A percentile compares a stretch with the other conserved stretches of the same genome.
Evolutionary conservation across 2,797 vertebrate genomes (phyloP).

Genomic region (Caiman crocodilus): DNA sequence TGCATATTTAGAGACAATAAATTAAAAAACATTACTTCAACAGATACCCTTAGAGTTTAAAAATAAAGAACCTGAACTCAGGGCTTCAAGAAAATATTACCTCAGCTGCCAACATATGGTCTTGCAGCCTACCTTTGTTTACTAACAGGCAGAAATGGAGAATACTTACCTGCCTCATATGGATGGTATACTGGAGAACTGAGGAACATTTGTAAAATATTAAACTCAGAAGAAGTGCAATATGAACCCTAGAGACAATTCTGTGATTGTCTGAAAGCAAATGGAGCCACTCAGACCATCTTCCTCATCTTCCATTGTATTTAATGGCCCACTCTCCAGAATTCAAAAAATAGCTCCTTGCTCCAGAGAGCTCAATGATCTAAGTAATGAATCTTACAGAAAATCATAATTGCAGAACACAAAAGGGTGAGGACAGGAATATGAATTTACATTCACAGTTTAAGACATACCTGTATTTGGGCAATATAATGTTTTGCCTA

Average conservation of each 20-base stretch:
- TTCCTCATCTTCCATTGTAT: no score
- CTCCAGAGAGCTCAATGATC: background rate
- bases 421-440: background rate
- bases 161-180: background rate
- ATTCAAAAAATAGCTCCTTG: rapidly evolving
- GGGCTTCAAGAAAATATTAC: background rate
- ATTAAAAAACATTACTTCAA: background rate
- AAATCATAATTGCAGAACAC: rapidly evolving
- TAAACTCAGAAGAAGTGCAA: background rate
- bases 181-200: background rate
- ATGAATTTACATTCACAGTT: background rate
- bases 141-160: background rate
- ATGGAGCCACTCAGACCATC: no score
- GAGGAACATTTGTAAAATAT: background rate
- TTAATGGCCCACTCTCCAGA: rapidly evolving
- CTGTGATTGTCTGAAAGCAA: background rate
- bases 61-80: background rate
- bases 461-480: no score
- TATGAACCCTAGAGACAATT: background rate
- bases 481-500: no score
- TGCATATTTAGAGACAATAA: background rate
- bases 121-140: rapidly evolving
- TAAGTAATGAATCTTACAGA: rapidly evolving
- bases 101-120: rapidly evolving
- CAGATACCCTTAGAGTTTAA: background rate